Evolutionary conservation across 2,797 vertebrate genomes (phyloP), one percentile per base, ranked within the genome.

Genomic region (Hyperoplus lanceolatus): DNA sequence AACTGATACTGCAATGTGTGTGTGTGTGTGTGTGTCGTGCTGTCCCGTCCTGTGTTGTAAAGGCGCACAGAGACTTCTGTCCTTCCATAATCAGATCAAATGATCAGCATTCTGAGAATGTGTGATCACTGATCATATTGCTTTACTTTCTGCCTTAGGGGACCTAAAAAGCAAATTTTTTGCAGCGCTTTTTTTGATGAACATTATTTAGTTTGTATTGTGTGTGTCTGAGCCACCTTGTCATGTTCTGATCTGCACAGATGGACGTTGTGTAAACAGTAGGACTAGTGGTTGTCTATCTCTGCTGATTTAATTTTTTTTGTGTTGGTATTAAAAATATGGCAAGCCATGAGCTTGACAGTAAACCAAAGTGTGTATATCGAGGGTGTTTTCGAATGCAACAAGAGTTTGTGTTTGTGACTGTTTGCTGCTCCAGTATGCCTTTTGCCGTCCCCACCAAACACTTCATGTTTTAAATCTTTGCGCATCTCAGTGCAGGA

Each of bases 401-500:
- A 80, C 80, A 72, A 67, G 68, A 68, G 3, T 49, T 50, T 70
- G 75, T 72, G 78, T 75, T 70, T 14, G 9, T 64, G 21, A 12
- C 4, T 73, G 74, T 88, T 80, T 82, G 84, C 82, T 73, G 50
- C 38, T 42, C 53, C 39, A 51, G 65, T 68, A 38, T 74, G 62
- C 58, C 49, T 81, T 29, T 59, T 67, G 46, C 80, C 49, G 78
- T 87, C 83, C 79, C 70, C 64, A 79, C 48, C 78, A 82, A 89
- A 85, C 85, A 82, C 74, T 83, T 89, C 62, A 74, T 63, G 38
- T 87, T 90, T 89, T 82, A 88, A 92, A 86, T 90, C 86, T 87
- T 77, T 75, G 85, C 64, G 57, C 88, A 89, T 94, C 87, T 92
- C 87, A 84, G 87, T 82, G 76, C 86, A 84, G 88, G 90, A 88